These are phyloP conservation scores for Troglohyphantes excavatus DNA, from an alignment of 2,888 invertebrate genomes.

Conservation along the genomic window DNA sequence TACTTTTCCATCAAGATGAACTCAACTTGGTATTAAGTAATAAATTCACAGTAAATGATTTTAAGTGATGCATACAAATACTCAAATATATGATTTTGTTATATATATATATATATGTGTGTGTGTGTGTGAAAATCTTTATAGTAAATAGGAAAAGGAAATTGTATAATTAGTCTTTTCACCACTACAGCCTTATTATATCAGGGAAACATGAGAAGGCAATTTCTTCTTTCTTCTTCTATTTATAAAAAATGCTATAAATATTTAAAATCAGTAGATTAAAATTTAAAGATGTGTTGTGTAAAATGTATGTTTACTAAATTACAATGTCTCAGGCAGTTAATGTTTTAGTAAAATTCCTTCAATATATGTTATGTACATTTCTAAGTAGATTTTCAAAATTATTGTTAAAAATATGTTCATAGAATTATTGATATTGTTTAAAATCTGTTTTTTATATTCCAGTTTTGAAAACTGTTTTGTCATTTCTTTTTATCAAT, in stretches of 20 bases:
- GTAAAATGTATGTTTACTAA: slow-evolving; percentile 42
- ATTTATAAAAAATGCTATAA: slow-evolving; percentile 16
- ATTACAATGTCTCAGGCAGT: slow-evolving; percentile 64
- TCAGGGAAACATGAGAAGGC: slow-evolving; percentile 76
- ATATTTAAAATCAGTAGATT: slow-evolving; percentile 23
- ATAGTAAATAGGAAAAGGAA: slow-evolving; percentile 65
- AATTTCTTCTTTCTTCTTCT: slow-evolving; percentile 65
- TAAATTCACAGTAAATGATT: slow-evolving; percentile 55
- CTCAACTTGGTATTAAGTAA: slow-evolving; percentile 48
- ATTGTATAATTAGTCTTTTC: slow-evolving; percentile 68
- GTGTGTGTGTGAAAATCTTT: slow-evolving; percentile 65
- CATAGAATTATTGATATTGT: background rate
- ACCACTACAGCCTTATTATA: slow-evolving; percentile 77
- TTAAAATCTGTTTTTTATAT: slow-evolving; percentile 44
- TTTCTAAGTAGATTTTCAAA: slow-evolving; percentile 50
- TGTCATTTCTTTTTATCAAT: too few species aligned
- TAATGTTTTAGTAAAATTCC: slow-evolving; percentile 37
- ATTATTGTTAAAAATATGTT: slow-evolving; percentile 69
- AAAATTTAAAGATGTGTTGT: slow-evolving; percentile 21
- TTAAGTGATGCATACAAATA: slow-evolving; percentile 42
- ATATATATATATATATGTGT: too few species aligned
- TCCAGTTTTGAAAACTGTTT: slow-evolving; percentile 48
- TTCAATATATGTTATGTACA: slow-evolving; percentile 52
- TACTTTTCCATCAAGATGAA: slow-evolving; percentile 49
- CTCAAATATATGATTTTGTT: slow-evolving; percentile 70